These are phyloP conservation scores for Amphiprion clarkii DNA, from an alignment of 2,797 vertebrate species.

Conservation along the genomic window DNA sequence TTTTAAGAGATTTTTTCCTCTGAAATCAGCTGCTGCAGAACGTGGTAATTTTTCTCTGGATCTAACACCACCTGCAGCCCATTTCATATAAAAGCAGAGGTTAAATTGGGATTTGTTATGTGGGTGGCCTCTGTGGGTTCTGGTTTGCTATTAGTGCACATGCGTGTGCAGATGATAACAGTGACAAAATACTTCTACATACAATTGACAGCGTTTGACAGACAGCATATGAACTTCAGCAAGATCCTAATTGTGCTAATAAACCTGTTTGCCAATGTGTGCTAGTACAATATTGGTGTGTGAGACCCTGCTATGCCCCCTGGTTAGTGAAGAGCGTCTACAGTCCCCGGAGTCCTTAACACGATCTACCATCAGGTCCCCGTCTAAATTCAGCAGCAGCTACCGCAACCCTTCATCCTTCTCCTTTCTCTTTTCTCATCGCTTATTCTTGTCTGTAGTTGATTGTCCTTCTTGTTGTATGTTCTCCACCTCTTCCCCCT, in stretches of 20 bases:
- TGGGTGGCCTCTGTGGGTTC: too few species aligned
- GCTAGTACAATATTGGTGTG: neutral
- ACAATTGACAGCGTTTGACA: too few species aligned
- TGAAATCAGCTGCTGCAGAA: slow-evolving; percentile 7
- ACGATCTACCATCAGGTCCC: slow-evolving; percentile 24
- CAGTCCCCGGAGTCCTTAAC: slow-evolving; percentile 25
- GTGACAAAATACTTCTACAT: too few species aligned
- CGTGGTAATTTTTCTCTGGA: neutral
- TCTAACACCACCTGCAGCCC: too few species aligned
- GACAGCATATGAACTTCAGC: too few species aligned
- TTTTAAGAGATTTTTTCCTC: neutral
- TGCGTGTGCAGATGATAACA: too few species aligned
- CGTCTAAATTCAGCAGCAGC: slow-evolving; percentile 60
- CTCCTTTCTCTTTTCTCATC: neutral
- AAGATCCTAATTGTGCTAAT: too few species aligned
- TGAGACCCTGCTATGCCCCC: slow-evolving; percentile 8
- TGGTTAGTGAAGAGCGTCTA: slow-evolving; percentile 19
- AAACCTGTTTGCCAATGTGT: neutral
- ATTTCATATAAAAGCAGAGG: too few species aligned
- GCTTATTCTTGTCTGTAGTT: slow-evolving; percentile 20
- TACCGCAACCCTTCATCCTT: slow-evolving; percentile 5
- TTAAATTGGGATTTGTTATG: too few species aligned
- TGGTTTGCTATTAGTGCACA: too few species aligned
- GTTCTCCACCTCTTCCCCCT: neutral
- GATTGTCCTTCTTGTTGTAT: neutral